These are phyloP conservation scores for Pollenia griseotomentosa DNA, from an alignment of 2,888 invertebrate species.

Conservation along the genomic window DNA sequence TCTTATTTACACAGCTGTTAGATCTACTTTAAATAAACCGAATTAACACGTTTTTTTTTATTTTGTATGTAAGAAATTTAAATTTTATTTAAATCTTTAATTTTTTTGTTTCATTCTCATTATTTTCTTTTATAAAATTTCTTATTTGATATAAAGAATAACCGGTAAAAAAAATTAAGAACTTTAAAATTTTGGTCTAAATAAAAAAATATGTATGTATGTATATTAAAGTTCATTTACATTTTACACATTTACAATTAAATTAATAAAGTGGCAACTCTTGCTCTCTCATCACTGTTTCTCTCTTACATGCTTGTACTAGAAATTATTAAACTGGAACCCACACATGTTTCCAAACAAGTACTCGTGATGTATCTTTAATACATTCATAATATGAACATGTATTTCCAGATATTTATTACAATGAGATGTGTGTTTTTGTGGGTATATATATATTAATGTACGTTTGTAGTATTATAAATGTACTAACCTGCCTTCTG, in stretches of 20 bases:
- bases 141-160: no score
- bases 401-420: slow-evolving; percentile 43
- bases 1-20: no score
- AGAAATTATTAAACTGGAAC: slow-evolving; percentile 18
- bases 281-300: not conserved
- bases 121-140: no score
- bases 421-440: slow-evolving; percentile 17
- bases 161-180: no score
- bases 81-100: no score
- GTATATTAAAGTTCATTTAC: not conserved
- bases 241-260: not conserved
- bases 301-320: slow-evolving; percentile 41
- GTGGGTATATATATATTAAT: not conserved
- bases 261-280: not conserved
- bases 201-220: not conserved
- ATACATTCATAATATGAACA: slow-evolving; percentile 2
- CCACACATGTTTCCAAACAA: slow-evolving; percentile 3
- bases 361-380: not conserved
- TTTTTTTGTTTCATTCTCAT: no score
- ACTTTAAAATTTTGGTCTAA: no score
- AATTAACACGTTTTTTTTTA: no score
- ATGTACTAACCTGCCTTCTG: slow-evolving; percentile 67
- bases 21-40: no score
- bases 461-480: not conserved
- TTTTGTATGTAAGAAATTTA: no score